phyloP scores from a whole-genome alignment of 2,797 vertebrate genomes.

The Sarcoramphus papa region DNA sequence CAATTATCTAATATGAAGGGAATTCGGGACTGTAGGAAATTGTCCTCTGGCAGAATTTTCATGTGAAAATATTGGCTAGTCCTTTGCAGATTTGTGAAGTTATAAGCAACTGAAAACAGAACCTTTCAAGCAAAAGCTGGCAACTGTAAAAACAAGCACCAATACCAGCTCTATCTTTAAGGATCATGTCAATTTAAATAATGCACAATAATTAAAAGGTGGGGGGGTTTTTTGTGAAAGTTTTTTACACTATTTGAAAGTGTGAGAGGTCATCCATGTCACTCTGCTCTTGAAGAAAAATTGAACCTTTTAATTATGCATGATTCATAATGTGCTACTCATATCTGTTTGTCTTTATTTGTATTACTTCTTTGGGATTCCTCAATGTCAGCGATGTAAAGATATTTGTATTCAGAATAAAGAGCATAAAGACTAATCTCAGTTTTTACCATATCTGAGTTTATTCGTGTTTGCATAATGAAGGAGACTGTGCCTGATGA shows the following conservation, averaged over 20 bases:
- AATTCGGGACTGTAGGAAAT: not conserved
- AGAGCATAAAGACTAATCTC: not conserved
- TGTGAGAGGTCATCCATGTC: not conserved
- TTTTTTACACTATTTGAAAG: not conserved
- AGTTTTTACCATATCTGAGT: not conserved
- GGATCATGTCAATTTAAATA: not conserved
- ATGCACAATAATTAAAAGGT: not conserved
- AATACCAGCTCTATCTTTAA: not conserved
- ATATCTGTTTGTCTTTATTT: slow-evolving; percentile 14
- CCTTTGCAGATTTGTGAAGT: not conserved
- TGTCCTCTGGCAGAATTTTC: not conserved
- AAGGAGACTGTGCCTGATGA: slow-evolving; percentile 14
- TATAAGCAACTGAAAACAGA: not conserved
- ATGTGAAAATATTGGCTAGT: not conserved
- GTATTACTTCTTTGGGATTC: not conserved
- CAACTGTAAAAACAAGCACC: not conserved
- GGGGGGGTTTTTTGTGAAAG: not conserved
- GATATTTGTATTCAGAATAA: slow-evolving; percentile 20
- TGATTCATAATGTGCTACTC: not conserved
- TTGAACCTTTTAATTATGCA: not conserved
- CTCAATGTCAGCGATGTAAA: not conserved
- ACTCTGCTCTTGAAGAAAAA: not conserved
- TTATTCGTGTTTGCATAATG: not conserved
- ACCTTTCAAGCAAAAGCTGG: not conserved
- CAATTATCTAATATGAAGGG: not conserved